Evolutionary conservation across 2,888 invertebrate genomes (phyloP), one percentile per base, ranked within the genome.

Genomic region (Catocala nupta): DNA sequence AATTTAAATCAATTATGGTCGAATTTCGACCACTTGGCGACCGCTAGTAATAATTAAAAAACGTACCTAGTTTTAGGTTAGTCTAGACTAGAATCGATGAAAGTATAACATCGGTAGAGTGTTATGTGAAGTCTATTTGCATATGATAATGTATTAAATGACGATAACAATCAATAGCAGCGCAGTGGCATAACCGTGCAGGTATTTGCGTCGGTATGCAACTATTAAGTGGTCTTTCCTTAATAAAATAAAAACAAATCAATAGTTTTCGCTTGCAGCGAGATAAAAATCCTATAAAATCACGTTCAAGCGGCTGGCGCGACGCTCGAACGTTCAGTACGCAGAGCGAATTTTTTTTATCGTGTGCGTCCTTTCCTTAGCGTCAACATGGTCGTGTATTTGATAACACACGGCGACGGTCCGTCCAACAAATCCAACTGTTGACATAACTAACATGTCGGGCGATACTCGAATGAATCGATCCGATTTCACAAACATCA

Each of bases 261-360:
- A 81, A 75, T 76, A 71, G 71, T 69, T 74, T 75, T 77, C 72
- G 70, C 60, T 73, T 61, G 73, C 64, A 53, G 68, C 79, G 69
- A 83, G 90, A 92, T 91, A 89, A 91, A 86, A 92, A 82, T 84
- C 84, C 87, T 78, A 90, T 91, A 89, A 92, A 91, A 90, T 87
- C 89, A 88, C 89, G 89, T 87, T 77, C 79, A 68, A 59, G 65
- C 73, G 57, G 68, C 65, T 68, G 65, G 45, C 5, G 6, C 61
- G 57, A 45, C 61, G 63, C 52, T 73, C 76, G 76, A 78, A 10
- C 51, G 55, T n/a, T 44, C 39, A 45, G 48, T 52, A 44, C 55
- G 50, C 53, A 52, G 47, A 69, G 50, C 44, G 55, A 68, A 66
- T 80, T 81, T 87, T 85, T 83, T 86, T 89, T 90, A 88, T 85